Conservation (phyloP, 2,888 invertebrate genomes). For the Phaonia tiefii region DNA sequence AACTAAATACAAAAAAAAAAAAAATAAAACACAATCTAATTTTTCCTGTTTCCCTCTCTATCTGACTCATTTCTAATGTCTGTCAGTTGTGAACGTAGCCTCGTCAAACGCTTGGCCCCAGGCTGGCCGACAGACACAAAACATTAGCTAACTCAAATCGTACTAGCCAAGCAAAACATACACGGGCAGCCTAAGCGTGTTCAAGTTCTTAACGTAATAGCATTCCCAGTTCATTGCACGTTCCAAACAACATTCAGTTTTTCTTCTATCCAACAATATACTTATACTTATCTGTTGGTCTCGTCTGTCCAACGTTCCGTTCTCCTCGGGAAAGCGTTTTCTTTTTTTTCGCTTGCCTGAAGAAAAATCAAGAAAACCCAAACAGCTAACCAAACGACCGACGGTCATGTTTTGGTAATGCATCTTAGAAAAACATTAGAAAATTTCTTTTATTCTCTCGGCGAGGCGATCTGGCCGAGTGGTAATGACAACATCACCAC, state of each 20-base stretch:
- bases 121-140: neutral
- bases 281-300: no score
- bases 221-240: slow-evolving; percentile 24
- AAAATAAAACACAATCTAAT: neutral
- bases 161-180: neutral
- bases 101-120: slow-evolving; percentile 6
- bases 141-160: neutral
- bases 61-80: slow-evolving; percentile 10
- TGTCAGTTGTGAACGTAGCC: slow-evolving; percentile 3
- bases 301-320: neutral
- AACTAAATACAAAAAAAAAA: neutral
- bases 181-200: neutral
- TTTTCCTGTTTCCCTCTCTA: neutral
- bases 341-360: neutral
- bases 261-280: neutral
- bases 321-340: slow-evolving; percentile 14
- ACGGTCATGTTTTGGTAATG: neutral
- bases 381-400: neutral
- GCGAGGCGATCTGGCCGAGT: slow-evolving; percentile 19
- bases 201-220: slow-evolving; percentile 3
- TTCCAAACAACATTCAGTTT: slow-evolving; percentile 15
- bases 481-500: slow-evolving; percentile 20
- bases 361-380: slow-evolving; percentile 24
- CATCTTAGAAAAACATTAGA: slow-evolving; percentile 34
- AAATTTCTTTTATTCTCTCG: slow-evolving; percentile 14